These are phyloP conservation scores for Drosophila pseudoananassae DNA, from an alignment of 1,140 invertebrate species.

Conservation along the genomic window DNA sequence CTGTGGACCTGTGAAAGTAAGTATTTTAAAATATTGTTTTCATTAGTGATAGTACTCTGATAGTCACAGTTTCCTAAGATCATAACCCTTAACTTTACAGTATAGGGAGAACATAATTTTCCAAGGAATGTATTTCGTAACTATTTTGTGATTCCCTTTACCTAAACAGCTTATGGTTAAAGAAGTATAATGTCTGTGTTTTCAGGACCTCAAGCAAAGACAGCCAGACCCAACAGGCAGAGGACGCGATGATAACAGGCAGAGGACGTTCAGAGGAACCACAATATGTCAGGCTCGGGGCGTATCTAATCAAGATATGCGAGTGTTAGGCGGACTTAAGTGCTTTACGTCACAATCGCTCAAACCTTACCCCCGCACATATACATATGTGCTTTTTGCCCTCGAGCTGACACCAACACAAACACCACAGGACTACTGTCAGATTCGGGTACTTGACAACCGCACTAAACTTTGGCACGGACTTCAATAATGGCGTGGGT, in stretches of 20 bases:
- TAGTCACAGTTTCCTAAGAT: background rate
- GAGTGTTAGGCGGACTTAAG: conserved; percentile 54
- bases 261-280: background rate
- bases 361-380: background rate
- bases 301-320: conserved; percentile 65
- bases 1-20: too few species aligned
- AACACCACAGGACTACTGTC: conserved; percentile 3
- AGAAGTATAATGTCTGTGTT: background rate
- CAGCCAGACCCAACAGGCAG: conserved; percentile 1
- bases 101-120: background rate
- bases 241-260: background rate
- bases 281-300: conserved; percentile 47
- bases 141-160: too few species aligned
- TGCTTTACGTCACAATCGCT: conserved; percentile 34
- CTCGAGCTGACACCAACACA: conserved; percentile 11
- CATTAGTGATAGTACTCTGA: too few species aligned
- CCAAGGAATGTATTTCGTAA: background rate
- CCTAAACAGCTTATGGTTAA: background rate
- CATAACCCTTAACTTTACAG: background rate
- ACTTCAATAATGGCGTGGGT: conserved; percentile 17
- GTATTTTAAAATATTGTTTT: too few species aligned
- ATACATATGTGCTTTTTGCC: background rate
- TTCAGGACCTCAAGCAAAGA: background rate
- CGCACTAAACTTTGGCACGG: conserved; percentile 18
- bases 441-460: conserved; percentile 43